Evolutionary conservation across 2,797 vertebrate genomes (phyloP), one percentile per base, ranked within the genome.

Genomic region (Natrix natrix): DNA sequence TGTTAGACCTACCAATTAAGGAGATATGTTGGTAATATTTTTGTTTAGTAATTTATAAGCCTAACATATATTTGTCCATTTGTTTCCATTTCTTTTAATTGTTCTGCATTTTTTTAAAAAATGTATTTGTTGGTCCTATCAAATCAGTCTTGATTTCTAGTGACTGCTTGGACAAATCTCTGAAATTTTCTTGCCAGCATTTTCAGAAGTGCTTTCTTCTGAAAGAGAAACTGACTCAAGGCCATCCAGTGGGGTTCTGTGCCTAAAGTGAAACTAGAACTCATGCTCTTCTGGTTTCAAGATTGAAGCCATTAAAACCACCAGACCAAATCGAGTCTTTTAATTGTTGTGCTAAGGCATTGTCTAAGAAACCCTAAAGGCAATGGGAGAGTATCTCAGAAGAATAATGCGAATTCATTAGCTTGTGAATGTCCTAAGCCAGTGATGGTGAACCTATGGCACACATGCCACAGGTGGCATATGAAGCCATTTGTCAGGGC

Each of bases 21-120:
- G 94, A 78, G 87, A 66, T 24, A 54, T 7, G 66, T 91, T 69
- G 94, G 95, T 92, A 88, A 83, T 93, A 52, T 96, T 91, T 91
- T 95, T 95, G 93, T 86, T 94, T 83, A 11, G 88, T 94, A 93
- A 92, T 66, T 66, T 66, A 66, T 66, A 92, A 93, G 95, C 91
- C 91, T 83, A 91, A 26, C 37, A 57, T 78, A 26, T 4, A 32
- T 55, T 32, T 69, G 22, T 55, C 14, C 10, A 90, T 90, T 90
- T 5, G 6, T 78, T 91, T 78, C 54, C 87, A 88, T 94, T 92
- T 37, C n/a, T 74, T 74, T 32, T 17, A 17, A 74, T n/a, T 74
- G n/a, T 74, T 74, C 28, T 74, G n/a, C 14, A 74, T 69, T 69
- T 66, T 66, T 6, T 16, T 17, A 14, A 32, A 63, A 26, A 69